Evolutionary conservation across 1,140 invertebrate genomes (phyloP), one percentile per base, ranked within the genome.

Genomic region (Andrena cerasifolii): DNA sequence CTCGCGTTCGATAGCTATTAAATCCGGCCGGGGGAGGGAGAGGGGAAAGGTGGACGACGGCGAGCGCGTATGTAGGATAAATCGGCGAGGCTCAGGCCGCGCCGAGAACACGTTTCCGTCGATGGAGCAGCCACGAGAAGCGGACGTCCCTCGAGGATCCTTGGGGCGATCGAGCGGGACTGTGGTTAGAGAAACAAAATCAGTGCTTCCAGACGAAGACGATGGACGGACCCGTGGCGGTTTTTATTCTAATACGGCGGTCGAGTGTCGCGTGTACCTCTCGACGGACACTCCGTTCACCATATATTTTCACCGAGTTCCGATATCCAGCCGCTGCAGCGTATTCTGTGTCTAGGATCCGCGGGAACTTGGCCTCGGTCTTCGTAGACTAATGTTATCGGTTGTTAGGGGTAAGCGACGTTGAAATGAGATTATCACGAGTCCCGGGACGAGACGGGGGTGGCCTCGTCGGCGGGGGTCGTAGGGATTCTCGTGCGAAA

Each of bases 381-480:
- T 62, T 56, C 18, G 2, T 16, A 61, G 51, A 63, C 51, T 62
- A 71, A 82, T 84, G 86, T 88, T 89, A 84, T 88, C 84, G 72
- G 76, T 87, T 86, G 84, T 87, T 85, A 84, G 73, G 24, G 58
- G 51, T 83, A 84, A 72, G 59, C 75, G 43, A 58, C 36, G 43
- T 14, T 26, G 24, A 26, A 66, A 26, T n/a, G 47, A 51, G 58
- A 62, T 74, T 74, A 54, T 63, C 71, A 14, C 2, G 36, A 47
- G 33, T 58, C 62, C 61, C 8, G 7, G 6, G 21, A 56, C 54
- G 40, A 47, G 28, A 33, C 31, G 12, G 10, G 12, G n/a, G n/a
- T n/a, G n/a, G n/a, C n/a, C n/a, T n/a, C n/a, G n/a, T n/a, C n/a
- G n/a, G n/a, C n/a, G n/a, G n/a, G n/a, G n/a, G n/a, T n/a, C n/a